These are phyloP conservation scores for Trogon surrucura DNA, from an alignment of 2,113 vertebrate species.

Conservation along the genomic window DNA sequence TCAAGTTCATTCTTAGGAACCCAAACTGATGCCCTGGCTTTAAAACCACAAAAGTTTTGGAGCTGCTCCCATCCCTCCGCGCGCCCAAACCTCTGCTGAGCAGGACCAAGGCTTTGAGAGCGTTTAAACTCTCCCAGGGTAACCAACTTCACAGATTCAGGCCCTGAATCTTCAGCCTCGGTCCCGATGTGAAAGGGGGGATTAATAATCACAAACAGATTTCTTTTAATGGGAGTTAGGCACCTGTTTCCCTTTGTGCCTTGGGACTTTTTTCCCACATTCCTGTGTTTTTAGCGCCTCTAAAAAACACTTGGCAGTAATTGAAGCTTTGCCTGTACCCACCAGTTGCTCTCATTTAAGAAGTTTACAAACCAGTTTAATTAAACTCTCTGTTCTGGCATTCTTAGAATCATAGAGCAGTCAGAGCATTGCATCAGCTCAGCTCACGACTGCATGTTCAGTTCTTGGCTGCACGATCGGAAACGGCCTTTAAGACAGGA, in stretches of 20 bases:
- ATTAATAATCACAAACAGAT: background rate
- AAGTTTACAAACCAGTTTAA: background rate
- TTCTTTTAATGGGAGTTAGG: background rate
- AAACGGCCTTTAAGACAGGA: conserved; percentile 21
- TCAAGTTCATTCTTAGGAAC: background rate
- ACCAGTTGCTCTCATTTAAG: background rate
- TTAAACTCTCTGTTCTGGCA: background rate
- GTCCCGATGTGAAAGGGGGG: background rate
- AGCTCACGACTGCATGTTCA: background rate
- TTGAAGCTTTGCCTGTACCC: background rate
- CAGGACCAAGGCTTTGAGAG: background rate
- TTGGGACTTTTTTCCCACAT: background rate
- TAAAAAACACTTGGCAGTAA: background rate
- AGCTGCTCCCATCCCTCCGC: background rate
- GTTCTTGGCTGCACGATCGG: background rate
- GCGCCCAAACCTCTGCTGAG: background rate
- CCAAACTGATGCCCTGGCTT: background rate
- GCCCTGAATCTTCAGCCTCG: background rate
- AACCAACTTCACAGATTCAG: rapidly evolving
- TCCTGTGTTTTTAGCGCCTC: background rate
- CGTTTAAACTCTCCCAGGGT: rapidly evolving
- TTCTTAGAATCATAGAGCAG: background rate
- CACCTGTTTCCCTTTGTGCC: conserved; percentile 15
- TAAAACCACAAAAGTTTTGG: background rate
- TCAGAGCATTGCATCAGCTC: background rate